Evolutionary conservation across 2,113 vertebrate genomes (phyloP).

Genomic region (Sitta europaea): DNA sequence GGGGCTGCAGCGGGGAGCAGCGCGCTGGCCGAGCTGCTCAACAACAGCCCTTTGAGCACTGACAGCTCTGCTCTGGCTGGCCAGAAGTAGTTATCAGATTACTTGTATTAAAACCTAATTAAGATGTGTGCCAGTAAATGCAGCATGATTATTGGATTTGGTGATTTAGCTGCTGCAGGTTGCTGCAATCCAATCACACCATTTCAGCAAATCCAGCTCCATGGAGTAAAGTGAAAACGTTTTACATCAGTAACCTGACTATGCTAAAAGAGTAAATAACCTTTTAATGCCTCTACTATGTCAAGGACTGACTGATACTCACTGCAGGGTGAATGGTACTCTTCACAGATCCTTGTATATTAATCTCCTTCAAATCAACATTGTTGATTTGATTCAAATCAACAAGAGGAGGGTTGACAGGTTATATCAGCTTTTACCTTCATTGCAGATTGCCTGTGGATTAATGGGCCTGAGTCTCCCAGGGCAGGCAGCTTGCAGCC

Average conservation of each 20-base stretch:
- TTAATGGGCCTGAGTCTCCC: background rate
- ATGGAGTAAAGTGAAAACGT: background rate
- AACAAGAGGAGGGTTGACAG: background rate
- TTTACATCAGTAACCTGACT: background rate
- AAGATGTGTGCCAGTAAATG: conserved; percentile 87
- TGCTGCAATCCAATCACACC: conserved; percentile 71
- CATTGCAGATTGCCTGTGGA: background rate
- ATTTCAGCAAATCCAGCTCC: conserved; percentile 57
- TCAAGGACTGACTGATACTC: background rate
- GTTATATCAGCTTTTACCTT: background rate
- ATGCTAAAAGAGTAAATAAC: background rate
- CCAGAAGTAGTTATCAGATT: conserved; percentile 80
- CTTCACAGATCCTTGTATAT: background rate
- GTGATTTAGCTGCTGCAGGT: conserved; percentile 80
- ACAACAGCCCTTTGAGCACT: conserved; percentile 65
- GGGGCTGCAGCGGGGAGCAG: conserved; percentile 82
- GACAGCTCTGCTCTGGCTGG: conserved; percentile 70
- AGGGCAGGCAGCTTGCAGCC: background rate
- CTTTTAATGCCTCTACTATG: background rate
- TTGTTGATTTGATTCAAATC: background rate
- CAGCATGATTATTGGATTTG: conserved; percentile 86
- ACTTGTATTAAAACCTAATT: conserved; percentile 94
- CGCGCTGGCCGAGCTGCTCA: conserved; percentile 41
- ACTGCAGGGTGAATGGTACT: background rate
- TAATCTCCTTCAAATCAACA: background rate